Evolutionary conservation across 2,797 vertebrate genomes (phyloP).

Genomic region (Macrochelys suwanniensis): DNA sequence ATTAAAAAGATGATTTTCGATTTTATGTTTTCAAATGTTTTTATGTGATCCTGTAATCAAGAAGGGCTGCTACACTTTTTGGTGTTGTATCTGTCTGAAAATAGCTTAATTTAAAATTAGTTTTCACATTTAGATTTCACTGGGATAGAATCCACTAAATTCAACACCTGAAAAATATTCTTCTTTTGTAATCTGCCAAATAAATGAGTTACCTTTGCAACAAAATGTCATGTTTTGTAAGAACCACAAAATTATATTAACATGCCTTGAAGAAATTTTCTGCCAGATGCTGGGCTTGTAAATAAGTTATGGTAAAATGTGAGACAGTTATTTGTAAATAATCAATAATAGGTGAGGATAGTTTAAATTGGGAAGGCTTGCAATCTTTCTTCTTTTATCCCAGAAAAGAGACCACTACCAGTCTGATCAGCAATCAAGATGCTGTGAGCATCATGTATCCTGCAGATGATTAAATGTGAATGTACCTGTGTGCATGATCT

Average conservation of each 20-base stretch:
- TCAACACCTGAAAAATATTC: neutral
- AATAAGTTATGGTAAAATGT: neutral
- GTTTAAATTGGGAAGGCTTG: neutral
- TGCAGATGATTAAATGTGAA: neutral
- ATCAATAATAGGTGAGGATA: neutral
- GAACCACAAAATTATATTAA: neutral
- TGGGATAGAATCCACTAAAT: neutral
- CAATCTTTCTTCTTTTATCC: neutral
- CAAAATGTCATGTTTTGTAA: neutral
- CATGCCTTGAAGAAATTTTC: neutral
- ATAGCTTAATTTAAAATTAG: neutral
- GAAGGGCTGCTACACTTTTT: neutral
- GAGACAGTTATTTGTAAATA: neutral
- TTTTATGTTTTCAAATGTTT: neutral
- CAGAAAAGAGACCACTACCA: neutral
- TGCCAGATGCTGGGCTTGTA: neutral
- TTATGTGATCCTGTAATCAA: neutral
- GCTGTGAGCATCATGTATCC: neutral
- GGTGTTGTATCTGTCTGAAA: neutral
- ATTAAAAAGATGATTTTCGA: neutral
- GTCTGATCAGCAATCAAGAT: neutral
- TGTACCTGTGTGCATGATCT: rapidly evolving
- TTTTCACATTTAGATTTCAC: neutral
- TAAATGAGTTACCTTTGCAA: neutral
- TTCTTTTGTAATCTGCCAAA: neutral